Evolutionary conservation across 1,140 invertebrate species (phyloP).

Genomic region (Proales similis): DNA sequence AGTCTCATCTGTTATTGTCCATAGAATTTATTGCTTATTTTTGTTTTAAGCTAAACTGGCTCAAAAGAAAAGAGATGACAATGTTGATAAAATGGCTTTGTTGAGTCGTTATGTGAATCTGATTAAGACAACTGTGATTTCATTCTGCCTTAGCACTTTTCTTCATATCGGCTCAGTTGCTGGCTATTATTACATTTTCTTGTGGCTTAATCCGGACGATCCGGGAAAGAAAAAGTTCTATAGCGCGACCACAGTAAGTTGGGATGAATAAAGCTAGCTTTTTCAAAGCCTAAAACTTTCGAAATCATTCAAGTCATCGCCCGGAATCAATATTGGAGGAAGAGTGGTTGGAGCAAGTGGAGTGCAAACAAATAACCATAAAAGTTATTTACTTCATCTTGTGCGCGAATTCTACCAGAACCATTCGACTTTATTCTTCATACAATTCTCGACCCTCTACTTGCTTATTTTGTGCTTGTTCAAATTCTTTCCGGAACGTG

Average conservation of each 20-base stretch:
- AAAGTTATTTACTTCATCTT: conserved; percentile 35
- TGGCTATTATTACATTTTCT: conserved; percentile 25
- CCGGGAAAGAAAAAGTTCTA: conserved; percentile 28
- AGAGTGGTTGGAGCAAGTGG: conserved; percentile 20
- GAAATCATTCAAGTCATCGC: too few species aligned
- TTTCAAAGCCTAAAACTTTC: too few species aligned
- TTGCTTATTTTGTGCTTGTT: conserved; percentile 22
- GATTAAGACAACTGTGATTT: conserved; percentile 22
- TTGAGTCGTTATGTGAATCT: conserved; percentile 19
- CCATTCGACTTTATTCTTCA: conserved; percentile 17
- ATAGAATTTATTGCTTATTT: neutral
- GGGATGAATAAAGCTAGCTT: too few species aligned
- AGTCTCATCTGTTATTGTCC: neutral
- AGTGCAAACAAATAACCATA: conserved; percentile 34
- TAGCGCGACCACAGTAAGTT: conserved; percentile 1
- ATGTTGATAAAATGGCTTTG: conserved; percentile 21
- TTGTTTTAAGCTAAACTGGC: neutral
- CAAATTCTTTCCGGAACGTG: conserved; percentile 34
- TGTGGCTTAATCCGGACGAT: conserved; percentile 30
- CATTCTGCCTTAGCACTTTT: conserved; percentile 22
- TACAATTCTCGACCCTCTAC: conserved; percentile 22
- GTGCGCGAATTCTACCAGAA: conserved; percentile 23
- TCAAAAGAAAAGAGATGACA: neutral
- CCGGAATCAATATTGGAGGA: conserved; percentile 26
- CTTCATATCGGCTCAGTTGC: conserved; percentile 18